phyloP scores from a whole-genome alignment of 2,888 invertebrate species.

The Macrosiphum euphorbiae region DNA sequence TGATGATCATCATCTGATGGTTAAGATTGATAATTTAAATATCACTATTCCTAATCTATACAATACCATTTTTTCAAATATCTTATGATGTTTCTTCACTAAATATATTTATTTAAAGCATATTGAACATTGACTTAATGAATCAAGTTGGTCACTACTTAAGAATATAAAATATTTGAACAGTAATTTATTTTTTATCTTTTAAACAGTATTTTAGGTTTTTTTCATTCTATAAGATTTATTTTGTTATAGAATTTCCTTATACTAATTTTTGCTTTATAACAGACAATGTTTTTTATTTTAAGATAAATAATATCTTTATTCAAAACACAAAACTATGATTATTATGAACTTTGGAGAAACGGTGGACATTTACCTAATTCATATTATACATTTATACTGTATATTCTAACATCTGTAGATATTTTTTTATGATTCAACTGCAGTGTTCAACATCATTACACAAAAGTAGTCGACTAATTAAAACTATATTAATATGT shows the following conservation, averaged over 20 bases:
- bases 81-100: neutral
- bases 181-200: neutral
- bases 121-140: neutral
- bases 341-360: neutral
- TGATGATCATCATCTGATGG: neutral
- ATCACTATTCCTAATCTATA: neutral
- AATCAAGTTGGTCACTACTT: neutral
- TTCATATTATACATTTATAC: neutral
- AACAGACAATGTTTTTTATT: neutral
- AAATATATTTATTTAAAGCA: neutral
- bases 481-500: neutral
- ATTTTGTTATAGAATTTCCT: neutral
- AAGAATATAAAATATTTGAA: neutral
- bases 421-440: neutral
- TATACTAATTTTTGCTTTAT: neutral
- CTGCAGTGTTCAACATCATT: neutral
- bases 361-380: neutral
- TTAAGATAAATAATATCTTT: neutral
- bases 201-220: neutral
- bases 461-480: neutral
- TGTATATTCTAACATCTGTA: neutral
- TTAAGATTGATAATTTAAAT: neutral
- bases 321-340: neutral
- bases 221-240: neutral
- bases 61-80: neutral